phyloP scores from a whole-genome alignment of 2,113 vertebrate species.

The Ellobius talpinus region DNA sequence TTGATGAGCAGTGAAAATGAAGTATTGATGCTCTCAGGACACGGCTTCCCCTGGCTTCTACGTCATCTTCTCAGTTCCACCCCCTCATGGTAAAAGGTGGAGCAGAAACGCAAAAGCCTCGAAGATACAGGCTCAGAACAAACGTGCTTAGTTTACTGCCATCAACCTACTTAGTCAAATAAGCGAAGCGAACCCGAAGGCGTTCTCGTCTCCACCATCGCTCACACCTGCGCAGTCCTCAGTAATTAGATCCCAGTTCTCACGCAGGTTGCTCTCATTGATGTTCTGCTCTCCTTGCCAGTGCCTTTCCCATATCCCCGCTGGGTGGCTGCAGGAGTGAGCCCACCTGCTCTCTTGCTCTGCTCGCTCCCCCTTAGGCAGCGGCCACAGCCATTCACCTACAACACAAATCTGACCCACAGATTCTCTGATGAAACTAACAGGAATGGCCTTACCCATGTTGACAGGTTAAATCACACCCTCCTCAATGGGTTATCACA shows the following conservation, averaged over 20 bases:
- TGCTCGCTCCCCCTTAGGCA: not conserved
- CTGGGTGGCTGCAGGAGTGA: not conserved
- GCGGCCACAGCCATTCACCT: not conserved
- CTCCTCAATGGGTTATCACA: not conserved
- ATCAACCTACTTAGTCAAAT: not conserved
- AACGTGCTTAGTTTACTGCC: not conserved
- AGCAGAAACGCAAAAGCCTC: not conserved
- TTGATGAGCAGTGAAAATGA: no score
- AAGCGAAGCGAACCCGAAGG: not conserved
- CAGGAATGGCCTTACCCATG: not conserved
- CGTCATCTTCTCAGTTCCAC: not conserved
- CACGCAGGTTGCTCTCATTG: not conserved
- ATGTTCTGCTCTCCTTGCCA: not conserved
- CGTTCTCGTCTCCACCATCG: not conserved
- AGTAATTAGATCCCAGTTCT: not conserved
- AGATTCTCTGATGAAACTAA: not conserved
- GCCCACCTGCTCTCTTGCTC: not conserved
- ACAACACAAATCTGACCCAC: not conserved
- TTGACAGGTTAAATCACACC: conserved; percentile 30
- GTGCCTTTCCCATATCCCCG: not conserved
- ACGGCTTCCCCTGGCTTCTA: not conserved
- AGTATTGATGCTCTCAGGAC: not conserved
- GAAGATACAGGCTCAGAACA: not conserved
- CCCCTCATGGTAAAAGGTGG: not conserved
- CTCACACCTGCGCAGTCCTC: not conserved